phyloP scores from a whole-genome alignment of 2,797 vertebrate genomes.

The Bovichtus variegatus region DNA sequence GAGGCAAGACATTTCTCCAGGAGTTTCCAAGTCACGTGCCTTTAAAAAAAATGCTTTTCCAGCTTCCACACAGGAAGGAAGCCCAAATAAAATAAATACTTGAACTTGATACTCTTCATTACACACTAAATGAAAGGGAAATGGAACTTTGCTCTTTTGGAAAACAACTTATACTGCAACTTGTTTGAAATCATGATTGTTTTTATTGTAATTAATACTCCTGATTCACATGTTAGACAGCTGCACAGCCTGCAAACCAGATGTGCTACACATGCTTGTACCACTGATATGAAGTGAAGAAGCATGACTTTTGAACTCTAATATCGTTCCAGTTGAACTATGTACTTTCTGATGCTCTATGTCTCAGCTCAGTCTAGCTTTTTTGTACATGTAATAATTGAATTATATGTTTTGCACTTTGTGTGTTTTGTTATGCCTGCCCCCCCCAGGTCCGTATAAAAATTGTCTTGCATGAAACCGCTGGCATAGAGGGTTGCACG shows the following conservation, averaged over 20 bases:
- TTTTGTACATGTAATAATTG: too few species aligned
- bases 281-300: background rate
- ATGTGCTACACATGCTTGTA: background rate
- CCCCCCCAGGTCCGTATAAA: too few species aligned
- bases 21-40: constrained; percentile 3
- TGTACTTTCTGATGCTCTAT: background rate
- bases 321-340: background rate
- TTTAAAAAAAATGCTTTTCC: background rate
- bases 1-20: background rate
- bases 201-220: constrained; percentile 16
- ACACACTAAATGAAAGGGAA: background rate
- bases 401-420: too few species aligned
- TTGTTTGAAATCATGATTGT: background rate
- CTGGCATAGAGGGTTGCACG: background rate
- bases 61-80: constrained; percentile 15
- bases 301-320: background rate
- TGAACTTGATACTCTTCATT: background rate
- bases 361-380: too few species aligned
- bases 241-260: constrained; percentile 17
- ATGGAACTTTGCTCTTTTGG: background rate
- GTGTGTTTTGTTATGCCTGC: too few species aligned
- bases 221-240: constrained; percentile 9
- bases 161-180: background rate
- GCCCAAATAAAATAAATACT: background rate
- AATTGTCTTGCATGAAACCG: too few species aligned